Conservation (phyloP, 2,113 vertebrate genomes). For the Oncorhynchus keta region DNA sequence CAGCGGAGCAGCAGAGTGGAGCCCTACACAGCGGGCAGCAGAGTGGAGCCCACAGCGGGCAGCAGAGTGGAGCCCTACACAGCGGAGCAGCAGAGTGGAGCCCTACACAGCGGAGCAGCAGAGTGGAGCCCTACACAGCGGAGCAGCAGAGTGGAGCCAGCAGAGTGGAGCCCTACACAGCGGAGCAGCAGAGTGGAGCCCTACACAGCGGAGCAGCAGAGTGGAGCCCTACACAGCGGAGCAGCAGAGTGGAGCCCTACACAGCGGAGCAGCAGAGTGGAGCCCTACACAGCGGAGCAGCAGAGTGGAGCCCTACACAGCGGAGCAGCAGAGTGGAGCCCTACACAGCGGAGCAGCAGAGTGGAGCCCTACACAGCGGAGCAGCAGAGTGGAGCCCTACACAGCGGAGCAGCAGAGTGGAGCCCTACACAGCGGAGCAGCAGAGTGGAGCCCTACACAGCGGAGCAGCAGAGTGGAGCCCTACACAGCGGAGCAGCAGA, state of each 20-base stretch:
- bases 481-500: conserved; percentile 18
- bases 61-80: conserved; percentile 29
- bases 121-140: conserved; percentile 22
- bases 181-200: conserved; percentile 30
- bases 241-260: no score
- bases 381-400: conserved; percentile 28
- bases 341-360: no score
- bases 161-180: conserved; percentile 24
- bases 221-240: conserved; percentile 16
- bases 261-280: conserved; percentile 23
- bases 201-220: conserved; percentile 14
- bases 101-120: conserved; percentile 20
- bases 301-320: no score
- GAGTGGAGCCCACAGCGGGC: no score
- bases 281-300: conserved; percentile 2
- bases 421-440: neutral
- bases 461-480: no score
- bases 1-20: conserved; percentile 29
- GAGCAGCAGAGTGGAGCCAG: no score
- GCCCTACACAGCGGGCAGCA: conserved; percentile 6
- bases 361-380: no score
- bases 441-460: conserved; percentile 25
- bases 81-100: no score
- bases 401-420: no score
- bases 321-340: conserved; percentile 26